Conservation (phyloP, 2,888 invertebrate genomes). For the Adineta ricciae region DNA sequence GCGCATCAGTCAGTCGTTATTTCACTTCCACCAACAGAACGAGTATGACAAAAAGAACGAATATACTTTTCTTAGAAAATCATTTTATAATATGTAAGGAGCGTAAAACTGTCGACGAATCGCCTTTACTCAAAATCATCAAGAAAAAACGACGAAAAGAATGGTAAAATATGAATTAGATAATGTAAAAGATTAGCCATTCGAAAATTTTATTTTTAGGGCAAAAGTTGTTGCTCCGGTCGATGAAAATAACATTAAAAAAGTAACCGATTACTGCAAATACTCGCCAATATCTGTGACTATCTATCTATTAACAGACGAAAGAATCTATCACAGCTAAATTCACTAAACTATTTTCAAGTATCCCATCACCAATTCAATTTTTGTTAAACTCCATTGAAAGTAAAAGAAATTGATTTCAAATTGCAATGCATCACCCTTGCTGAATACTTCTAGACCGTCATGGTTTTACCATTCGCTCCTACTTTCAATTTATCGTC, state of each 20-base stretch:
- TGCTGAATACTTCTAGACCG: not conserved
- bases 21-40: not conserved
- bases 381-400: not conserved
- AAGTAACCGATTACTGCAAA: too few relatives aligned
- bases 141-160: not conserved
- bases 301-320: not conserved
- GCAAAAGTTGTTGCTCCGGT: not conserved
- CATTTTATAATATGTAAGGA: not conserved
- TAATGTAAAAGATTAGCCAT: not conserved
- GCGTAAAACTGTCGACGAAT: not conserved
- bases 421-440: not conserved
- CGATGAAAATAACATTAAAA: not conserved
- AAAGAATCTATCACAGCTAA: not conserved
- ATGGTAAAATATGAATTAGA: not conserved
- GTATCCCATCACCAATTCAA: not conserved
- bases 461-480: not conserved
- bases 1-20: not conserved
- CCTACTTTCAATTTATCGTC: conserved; percentile 10
- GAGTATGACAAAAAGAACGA: not conserved
- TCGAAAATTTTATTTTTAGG: not conserved
- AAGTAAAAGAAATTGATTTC: not conserved
- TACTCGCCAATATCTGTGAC: not conserved
- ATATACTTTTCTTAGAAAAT: not conserved
- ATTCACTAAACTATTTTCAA: not conserved
- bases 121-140: not conserved